Percentiles rank a stretch among this genome's conserved stretches.
These are phyloP conservation scores for Epizoanthus illoricatus DNA, from an alignment of 92 coral and sea anemone genomes.

Conservation along the genomic window DNA sequence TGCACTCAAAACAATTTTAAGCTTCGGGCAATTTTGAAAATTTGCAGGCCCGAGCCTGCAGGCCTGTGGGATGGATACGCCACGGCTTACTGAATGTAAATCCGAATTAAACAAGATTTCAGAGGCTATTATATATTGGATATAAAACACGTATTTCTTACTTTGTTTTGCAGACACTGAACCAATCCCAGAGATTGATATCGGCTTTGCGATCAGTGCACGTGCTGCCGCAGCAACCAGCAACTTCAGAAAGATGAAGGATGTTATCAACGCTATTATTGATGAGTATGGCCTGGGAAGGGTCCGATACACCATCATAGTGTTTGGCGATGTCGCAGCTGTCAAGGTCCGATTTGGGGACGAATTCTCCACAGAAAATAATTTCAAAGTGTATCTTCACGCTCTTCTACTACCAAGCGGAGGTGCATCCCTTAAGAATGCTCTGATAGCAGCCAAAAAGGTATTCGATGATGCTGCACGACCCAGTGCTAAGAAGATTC, in stretches of 20 bases:
- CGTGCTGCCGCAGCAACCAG: conserved; percentile 23
- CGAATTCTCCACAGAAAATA: not conserved
- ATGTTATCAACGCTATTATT: conserved; percentile 6
- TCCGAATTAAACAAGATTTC: too few relatives aligned
- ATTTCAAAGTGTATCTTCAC: not conserved
- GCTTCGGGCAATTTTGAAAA: too few relatives aligned
- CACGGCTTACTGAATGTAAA: too few relatives aligned
- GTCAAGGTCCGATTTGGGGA: conserved; percentile 30
- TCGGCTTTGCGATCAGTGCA: conserved; percentile 23
- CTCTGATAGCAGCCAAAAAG: conserved; percentile 1
- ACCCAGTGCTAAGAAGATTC: conserved; percentile 17
- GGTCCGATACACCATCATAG: conserved; percentile 15
- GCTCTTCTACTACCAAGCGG: conserved; percentile 23
- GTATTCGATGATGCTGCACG: conserved; percentile 12
- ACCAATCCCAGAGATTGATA: conserved; percentile 31
- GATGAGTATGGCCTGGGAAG: conserved; percentile 39
- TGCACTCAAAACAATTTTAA: too few relatives aligned
- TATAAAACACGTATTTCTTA: not conserved
- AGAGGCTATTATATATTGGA: too few relatives aligned
- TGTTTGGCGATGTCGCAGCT: conserved; percentile 10
- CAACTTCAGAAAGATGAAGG: conserved; percentile 20
- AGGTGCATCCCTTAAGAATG: conserved; percentile 24
- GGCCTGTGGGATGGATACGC: too few relatives aligned
- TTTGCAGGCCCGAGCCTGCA: too few relatives aligned
- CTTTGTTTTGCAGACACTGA: not conserved